phyloP scores from a whole-genome alignment of 2,113 vertebrate species.

The Cettia cetti region DNA sequence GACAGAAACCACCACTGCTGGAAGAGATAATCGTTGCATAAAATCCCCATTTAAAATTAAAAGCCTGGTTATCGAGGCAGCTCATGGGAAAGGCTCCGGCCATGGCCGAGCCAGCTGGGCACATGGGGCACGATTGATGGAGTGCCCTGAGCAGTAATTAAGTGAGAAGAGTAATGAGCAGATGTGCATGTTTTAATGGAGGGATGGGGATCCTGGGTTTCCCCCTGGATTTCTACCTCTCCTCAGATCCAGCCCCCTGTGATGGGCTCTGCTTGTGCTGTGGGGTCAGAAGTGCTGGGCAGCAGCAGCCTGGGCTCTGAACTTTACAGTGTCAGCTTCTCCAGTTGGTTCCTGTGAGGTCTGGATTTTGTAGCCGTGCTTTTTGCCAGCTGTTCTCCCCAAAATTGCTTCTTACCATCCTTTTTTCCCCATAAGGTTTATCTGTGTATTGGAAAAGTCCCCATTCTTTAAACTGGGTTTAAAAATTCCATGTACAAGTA shows the following conservation, averaged over 20 bases:
- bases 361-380: neutral
- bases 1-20: neutral
- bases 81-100: neutral
- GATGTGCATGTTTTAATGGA: neutral
- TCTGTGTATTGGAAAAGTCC: neutral
- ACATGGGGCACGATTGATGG: rapidly evolving
- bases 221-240: neutral
- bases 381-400: neutral
- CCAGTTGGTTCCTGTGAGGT: neutral
- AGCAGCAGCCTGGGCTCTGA: rapidly evolving
- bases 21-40: neutral
- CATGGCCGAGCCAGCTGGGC: rapidly evolving
- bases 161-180: neutral
- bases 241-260: rapidly evolving
- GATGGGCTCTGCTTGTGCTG: neutral
- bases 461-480: neutral
- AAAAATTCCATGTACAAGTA: neutral
- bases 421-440: neutral
- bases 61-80: neutral
- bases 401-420: neutral
- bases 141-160: neutral
- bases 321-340: neutral
- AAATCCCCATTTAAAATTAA: neutral
- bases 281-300: rapidly evolving
- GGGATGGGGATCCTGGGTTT: neutral